These are phyloP conservation scores for Clistopyga incitator DNA, from an alignment of 2,888 invertebrate species.

Conservation along the genomic window DNA sequence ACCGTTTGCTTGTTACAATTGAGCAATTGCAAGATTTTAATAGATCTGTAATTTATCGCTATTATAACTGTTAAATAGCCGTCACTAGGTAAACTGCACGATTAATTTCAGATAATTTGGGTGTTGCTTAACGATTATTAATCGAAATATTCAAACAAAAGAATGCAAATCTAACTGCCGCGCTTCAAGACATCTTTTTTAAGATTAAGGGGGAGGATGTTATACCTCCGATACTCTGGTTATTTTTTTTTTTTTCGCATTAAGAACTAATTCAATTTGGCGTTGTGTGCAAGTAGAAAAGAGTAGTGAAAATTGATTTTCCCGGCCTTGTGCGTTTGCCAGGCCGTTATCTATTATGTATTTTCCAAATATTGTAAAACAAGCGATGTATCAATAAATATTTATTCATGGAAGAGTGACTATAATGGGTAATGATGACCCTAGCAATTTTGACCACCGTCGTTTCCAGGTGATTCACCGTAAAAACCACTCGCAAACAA, in stretches of 20 bases:
- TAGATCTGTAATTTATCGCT: neutral
- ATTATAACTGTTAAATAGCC: neutral
- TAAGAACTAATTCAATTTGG: slow-evolving; percentile 23
- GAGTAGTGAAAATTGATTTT: slow-evolving; percentile 28
- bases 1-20: neutral
- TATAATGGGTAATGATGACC: slow-evolving; percentile 25
- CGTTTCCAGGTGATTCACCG: too few relatives aligned
- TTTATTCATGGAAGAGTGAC: slow-evolving; percentile 77
- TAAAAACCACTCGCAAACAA: too few relatives aligned
- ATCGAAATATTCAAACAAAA: slow-evolving; percentile 2
- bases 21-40: neutral
- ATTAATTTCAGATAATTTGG: neutral
- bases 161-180: neutral
- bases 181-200: slow-evolving; percentile 1
- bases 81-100: neutral
- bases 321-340: slow-evolving; percentile 53
- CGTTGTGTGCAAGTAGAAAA: slow-evolving; percentile 27
- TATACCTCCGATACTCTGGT: slow-evolving; percentile 16
- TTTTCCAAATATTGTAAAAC: slow-evolving; percentile 77
- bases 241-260: slow-evolving; percentile 16
- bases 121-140: neutral
- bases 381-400: slow-evolving; percentile 80
- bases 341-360: slow-evolving; percentile 64
- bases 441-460: too few relatives aligned
- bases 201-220: slow-evolving; percentile 19